Evolutionary conservation across 2,113 vertebrate genomes (phyloP).

Genomic region (Gyps fulvus): DNA sequence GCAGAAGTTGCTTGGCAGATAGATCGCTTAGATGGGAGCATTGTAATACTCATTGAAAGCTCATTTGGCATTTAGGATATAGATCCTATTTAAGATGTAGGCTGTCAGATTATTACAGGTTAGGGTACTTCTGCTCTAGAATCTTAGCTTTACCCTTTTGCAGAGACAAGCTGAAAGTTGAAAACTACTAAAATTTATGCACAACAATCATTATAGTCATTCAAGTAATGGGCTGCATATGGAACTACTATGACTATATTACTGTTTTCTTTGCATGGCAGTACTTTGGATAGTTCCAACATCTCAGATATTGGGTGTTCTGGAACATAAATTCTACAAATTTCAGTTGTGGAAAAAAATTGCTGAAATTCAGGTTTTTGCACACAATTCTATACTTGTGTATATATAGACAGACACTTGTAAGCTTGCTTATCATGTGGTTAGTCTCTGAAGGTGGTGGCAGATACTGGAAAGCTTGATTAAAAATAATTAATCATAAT

Average conservation of each 20-base stretch:
- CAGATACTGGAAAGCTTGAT: not conserved
- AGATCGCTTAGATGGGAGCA: not conserved
- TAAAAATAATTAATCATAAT: not conserved
- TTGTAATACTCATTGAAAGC: not conserved
- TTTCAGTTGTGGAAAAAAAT: not conserved
- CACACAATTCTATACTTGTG: rapidly evolving
- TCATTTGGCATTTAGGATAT: not conserved
- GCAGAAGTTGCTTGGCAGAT: not conserved
- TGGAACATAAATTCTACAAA: not conserved
- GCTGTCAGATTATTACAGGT: not conserved
- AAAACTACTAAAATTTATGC: not conserved
- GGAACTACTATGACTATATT: not conserved
- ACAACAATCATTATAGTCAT: not conserved
- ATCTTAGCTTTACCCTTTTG: not conserved
- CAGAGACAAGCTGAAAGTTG: not conserved
- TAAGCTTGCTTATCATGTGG: not conserved
- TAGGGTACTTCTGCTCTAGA: not conserved
- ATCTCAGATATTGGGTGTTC: not conserved
- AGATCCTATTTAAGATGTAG: not conserved
- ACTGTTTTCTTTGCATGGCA: not conserved
- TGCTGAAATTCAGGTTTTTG: not conserved
- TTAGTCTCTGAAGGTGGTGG: not conserved
- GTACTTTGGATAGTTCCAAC: not conserved
- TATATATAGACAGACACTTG: not conserved
- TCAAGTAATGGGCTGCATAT: not conserved